Evolutionary conservation across 2,888 invertebrate genomes (phyloP), one percentile per base, ranked within the genome.

Genomic region (Allacma fusca): DNA sequence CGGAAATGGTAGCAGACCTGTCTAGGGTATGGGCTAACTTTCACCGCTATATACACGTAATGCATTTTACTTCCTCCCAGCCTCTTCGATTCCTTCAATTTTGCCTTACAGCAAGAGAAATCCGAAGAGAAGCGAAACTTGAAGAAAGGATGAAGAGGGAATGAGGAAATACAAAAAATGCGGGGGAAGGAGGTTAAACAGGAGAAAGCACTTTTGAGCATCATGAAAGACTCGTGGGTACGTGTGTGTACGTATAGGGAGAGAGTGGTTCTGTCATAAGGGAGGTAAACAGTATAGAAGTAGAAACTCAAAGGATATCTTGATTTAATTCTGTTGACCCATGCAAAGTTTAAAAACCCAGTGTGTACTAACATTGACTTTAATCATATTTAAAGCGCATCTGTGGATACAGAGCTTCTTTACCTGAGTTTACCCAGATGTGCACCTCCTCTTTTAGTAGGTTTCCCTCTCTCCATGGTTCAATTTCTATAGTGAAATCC

Each of bases 261-360:
- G 44, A 44, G 19, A 44, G 67, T 16, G 13, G 28, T 12, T 5
- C 13, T 62, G 43, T 12, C 1, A 34, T 1, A 21, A 69, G 43
- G 21, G n/a, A 5, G 40, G 67, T 21, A 67, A 24, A 59, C 21
- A 5, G n/a, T 9, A 57, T 44, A 44, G 57, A 26, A 21, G 5
- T 12, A 23, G 69, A 21, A 44, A 40, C 19, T 43, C 34, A 28
- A 43, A 43, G n/a, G 40, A 64, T 26, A 44, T 65, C 29, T 74
- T 74, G 65, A 65, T 65, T 44, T 74, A 43, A 74, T 73, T 73
- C 73, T 73, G 73, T 73, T 73, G 73, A 73, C 73, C 73, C 73
- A 64, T 62, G 73, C 34, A 59, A 59, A 73, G 64, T 73, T 64
- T 64, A 64, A 70, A 70, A 70, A 70, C 70, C 26, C 43, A 40